Evolutionary conservation across 2,113 vertebrate genomes (phyloP).

Genomic region (Zapornia atra): DNA sequence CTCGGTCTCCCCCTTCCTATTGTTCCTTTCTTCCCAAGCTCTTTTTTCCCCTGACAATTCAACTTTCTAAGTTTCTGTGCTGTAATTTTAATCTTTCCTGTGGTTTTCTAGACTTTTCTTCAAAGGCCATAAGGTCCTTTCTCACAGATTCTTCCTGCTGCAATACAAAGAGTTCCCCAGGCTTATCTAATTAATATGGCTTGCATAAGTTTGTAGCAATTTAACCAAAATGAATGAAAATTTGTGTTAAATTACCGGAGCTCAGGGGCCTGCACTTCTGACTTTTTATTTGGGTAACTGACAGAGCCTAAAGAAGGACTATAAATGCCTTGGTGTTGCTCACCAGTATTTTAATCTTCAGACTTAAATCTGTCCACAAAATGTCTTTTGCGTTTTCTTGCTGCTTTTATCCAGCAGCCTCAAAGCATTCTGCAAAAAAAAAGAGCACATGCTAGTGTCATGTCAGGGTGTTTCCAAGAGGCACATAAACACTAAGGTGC

Average conservation of each 20-base stretch:
- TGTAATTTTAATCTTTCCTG: constrained; percentile 8
- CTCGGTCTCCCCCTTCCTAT: not conserved
- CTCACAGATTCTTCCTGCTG: not conserved
- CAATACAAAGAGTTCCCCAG: not conserved
- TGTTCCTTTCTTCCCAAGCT: not conserved
- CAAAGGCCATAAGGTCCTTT: not conserved
- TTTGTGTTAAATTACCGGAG: not conserved
- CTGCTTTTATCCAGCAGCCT: not conserved
- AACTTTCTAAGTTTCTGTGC: not conserved
- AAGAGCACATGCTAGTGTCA: not conserved
- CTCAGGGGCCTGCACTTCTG: not conserved
- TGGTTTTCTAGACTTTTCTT: not conserved
- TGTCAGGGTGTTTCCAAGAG: not conserved
- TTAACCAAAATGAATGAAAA: constrained; percentile 15
- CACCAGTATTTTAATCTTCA: not conserved
- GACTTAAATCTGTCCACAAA: not conserved
- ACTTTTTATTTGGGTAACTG: not conserved
- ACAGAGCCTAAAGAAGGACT: not conserved
- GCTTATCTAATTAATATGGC: not conserved
- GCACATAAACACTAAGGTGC: not conserved
- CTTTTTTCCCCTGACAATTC: not conserved
- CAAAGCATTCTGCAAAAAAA: not conserved
- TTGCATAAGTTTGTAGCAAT: not conserved
- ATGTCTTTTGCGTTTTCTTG: not conserved
- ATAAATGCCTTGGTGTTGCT: not conserved